These are phyloP conservation scores for Trematomus loennbergii DNA, from an alignment of 2,113 vertebrate genomes.

Conservation along the genomic window DNA sequence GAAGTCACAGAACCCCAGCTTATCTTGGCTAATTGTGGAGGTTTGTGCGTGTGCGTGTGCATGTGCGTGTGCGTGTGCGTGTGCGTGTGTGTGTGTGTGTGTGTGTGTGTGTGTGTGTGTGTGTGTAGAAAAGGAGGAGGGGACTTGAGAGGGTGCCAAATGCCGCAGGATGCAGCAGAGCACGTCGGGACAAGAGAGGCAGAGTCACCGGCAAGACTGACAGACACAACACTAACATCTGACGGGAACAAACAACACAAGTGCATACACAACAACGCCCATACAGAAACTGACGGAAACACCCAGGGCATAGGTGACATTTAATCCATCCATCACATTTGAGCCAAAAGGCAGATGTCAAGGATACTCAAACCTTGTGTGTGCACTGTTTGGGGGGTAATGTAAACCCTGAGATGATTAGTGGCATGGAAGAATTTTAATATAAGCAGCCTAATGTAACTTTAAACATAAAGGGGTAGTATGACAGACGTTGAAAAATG, in stretches of 20 bases:
- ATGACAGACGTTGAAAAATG: neutral
- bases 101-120: slow-evolving; percentile 36
- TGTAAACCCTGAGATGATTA: slow-evolving; percentile 30
- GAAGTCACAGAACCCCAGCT: slow-evolving; percentile 79
- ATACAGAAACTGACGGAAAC: slow-evolving; percentile 50
- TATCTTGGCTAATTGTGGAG: slow-evolving; percentile 75
- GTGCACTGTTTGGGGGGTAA: slow-evolving; percentile 27
- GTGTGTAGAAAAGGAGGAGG: slow-evolving; percentile 37
- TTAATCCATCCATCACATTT: slow-evolving; percentile 67
- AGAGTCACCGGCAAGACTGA: slow-evolving; percentile 59
- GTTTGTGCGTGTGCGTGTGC: slow-evolving; percentile 39
- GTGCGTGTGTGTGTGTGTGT: slow-evolving; percentile 41
- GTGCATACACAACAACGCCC: slow-evolving; percentile 25
- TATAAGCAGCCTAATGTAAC: neutral
- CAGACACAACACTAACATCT: slow-evolving; percentile 72
- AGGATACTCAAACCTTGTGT: slow-evolving; percentile 50
- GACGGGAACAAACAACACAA: slow-evolving; percentile 55
- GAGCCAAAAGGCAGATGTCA: slow-evolving; percentile 62
- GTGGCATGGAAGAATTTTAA: slow-evolving; percentile 22
- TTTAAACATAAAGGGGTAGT: neutral
- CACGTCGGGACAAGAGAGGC: slow-evolving; percentile 72
- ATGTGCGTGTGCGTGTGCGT: slow-evolving; percentile 36
- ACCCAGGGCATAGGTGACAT: slow-evolving; percentile 69
- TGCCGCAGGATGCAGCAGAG: slow-evolving; percentile 74
- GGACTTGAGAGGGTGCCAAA: slow-evolving; percentile 78